phyloP scores from a whole-genome alignment of 2,888 invertebrate species.

The Drosophila birchii region DNA sequence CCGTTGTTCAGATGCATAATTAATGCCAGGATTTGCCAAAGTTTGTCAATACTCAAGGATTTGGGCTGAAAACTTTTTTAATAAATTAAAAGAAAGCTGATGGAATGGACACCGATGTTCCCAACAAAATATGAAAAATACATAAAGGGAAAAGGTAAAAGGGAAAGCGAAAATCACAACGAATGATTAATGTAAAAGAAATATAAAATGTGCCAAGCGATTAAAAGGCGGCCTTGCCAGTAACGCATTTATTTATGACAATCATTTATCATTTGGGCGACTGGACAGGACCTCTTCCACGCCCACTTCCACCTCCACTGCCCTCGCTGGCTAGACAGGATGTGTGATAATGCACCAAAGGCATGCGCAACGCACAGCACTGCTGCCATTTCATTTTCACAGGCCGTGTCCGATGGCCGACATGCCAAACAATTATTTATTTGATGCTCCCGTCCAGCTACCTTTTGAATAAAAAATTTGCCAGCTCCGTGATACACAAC shows the following conservation, averaged over 20 bases:
- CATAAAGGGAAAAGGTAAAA: conserved; percentile 19
- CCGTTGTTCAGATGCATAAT: conserved; percentile 57
- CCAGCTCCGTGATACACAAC: conserved; percentile 32
- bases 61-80: conserved; percentile 55
- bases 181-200: conserved; percentile 72
- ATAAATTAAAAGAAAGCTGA: conserved; percentile 45
- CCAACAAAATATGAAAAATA: conserved; percentile 9
- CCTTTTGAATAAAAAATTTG: conserved; percentile 63
- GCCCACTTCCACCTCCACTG: conserved; percentile 2
- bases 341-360: conserved; percentile 63
- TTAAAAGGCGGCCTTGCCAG: conserved; percentile 69
- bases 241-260: conserved; percentile 64
- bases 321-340: conserved; percentile 50
- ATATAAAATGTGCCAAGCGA: conserved; percentile 74
- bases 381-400: conserved; percentile 44
- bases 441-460: conserved; percentile 42
- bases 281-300: conserved; percentile 30
- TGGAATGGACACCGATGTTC: background rate
- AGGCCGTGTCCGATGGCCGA: conserved; percentile 35
- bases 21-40: conserved; percentile 36
- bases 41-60: conserved; percentile 13
- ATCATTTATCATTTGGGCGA: conserved; percentile 70
- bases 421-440: conserved; percentile 60
- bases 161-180: conserved; percentile 53
- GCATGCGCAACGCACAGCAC: conserved; percentile 36